Base-by-base conservation (phyloP, 2,888 invertebrate species). In the Lasioglossum marginatum region DNA sequence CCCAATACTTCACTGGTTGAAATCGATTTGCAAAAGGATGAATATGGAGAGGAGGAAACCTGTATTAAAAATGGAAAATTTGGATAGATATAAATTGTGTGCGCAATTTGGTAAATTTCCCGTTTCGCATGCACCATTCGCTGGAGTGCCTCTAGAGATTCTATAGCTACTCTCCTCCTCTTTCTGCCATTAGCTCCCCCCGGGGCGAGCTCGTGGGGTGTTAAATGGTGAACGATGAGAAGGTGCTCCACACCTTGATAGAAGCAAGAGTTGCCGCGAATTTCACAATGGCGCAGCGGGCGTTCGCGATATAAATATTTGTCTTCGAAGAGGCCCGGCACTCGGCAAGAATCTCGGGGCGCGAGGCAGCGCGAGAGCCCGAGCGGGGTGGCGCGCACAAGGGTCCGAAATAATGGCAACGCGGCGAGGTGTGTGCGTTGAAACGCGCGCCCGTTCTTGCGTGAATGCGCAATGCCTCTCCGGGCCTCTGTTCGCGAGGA, bases 241-340 rank as follows among this genome's bases (percentile, higher is more conserved):
- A 87, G 71, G 81, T 81, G 76, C 85, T 88, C 73, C 48, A 86
- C 83, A 82, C 72, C 68, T 91, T 88, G 89, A 88, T 83, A 78
- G 91, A 81, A 86, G 88, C 90, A 83, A 90, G 84, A 89, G 87
- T 89, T 87, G 82, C 83, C 77, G 63, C 82, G 78, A 37, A 86
- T 79, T 81, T 78, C 78, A 94, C 93, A 94, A 94, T 93, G 84
- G 89, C 93, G 48, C 94, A 90, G 92, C 93, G 91, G 94, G 94
- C 88, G 90, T 83, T 88, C 89, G 83, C 91, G 93, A 94, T 92
- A 93, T 94, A 94, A 94, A 94, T 94, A 94, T 94, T 94, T 94
- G 93, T 93, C 93, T 92, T 86, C 73, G 89, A 91, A 87, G 91
- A 84, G 85, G 19, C 31, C n/a, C 70, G 71, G 71, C 31, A 77